Conservation (phyloP, 2,113 vertebrate genomes). For the Grammomys dolichurus region DNA sequence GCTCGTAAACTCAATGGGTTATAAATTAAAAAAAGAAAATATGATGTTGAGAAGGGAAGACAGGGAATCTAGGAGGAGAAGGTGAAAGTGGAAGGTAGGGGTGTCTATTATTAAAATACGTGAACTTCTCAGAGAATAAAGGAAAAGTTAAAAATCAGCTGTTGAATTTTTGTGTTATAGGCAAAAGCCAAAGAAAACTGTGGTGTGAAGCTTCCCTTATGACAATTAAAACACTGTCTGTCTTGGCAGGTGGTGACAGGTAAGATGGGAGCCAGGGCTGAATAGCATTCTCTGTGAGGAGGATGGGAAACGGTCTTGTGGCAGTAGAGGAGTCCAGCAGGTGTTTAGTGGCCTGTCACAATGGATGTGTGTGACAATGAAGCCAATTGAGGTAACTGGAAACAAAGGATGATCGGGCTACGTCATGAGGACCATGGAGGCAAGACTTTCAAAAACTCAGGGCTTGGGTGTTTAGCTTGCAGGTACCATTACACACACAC, state of each 20-base stretch:
- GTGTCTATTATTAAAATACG: background rate
- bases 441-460: background rate
- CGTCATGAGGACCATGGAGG: background rate
- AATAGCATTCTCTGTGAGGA: background rate
- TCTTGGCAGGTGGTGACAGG: background rate
- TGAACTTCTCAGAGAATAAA: background rate
- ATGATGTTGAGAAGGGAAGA: background rate
- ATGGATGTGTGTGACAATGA: too few relatives aligned
- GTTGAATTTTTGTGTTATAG: background rate
- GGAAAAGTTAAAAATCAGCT: background rate
- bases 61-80: background rate
- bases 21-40: background rate
- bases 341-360: rapidly evolving
- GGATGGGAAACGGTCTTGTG: too few relatives aligned
- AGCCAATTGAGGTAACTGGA: background rate
- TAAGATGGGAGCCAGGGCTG: background rate
- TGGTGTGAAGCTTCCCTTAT: background rate
- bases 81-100: background rate
- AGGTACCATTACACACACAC: background rate
- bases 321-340: rapidly evolving
- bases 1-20: background rate
- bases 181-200: background rate
- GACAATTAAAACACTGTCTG: background rate
- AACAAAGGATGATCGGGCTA: too few relatives aligned
- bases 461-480: background rate